Evolutionary conservation across 2,888 invertebrate genomes (phyloP), one percentile per base, ranked within the genome.

Genomic region (Dugesia japonica): DNA sequence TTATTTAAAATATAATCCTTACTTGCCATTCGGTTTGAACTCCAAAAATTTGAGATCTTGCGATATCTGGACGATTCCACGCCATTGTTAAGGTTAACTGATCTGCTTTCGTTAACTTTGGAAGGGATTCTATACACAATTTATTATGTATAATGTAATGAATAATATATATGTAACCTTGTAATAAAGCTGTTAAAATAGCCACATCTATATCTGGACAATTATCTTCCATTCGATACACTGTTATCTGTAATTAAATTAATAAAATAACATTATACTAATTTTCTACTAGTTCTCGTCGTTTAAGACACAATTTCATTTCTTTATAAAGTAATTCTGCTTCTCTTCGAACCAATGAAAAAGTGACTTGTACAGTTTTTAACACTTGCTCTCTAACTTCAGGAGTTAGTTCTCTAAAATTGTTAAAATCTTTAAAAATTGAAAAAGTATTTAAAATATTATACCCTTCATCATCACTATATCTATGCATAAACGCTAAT

Each of bases 281-380:
- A 72, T 28, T 20, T 13, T 13, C 87, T 86, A 94, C 94, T 88
- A 95, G 87, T 86, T 95, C 91, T 85, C 92, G 94, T 82, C 91
- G 91, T 82, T 91, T 89, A 42, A 94, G 92, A 84, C 94, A 95
- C 82, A 92, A 90, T 82, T 94, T 87, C 77, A 97, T 87, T 85
- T 97, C 95, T n/a, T 89, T 88, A 85, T 92, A 93, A 0, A 97
- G 87, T 82, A 92, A 91, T 82, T 92, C 91, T 0, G 94, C 92
- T 83, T 92, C 90, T 81, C 91, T 91, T 72, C 88, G 82, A 0
- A 90, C 89, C 77, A 94, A 92, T 85, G 92, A 91, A 85, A 97
- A 97, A 71, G 94, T 93, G 83, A 1, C n/a, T 28, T 72, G 91
- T 79, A 95, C 94, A 74, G 92, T 92, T 78, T 89, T 88, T 80